phyloP scores from a whole-genome alignment of 2,888 invertebrate genomes.

The Eristalis tenax region DNA sequence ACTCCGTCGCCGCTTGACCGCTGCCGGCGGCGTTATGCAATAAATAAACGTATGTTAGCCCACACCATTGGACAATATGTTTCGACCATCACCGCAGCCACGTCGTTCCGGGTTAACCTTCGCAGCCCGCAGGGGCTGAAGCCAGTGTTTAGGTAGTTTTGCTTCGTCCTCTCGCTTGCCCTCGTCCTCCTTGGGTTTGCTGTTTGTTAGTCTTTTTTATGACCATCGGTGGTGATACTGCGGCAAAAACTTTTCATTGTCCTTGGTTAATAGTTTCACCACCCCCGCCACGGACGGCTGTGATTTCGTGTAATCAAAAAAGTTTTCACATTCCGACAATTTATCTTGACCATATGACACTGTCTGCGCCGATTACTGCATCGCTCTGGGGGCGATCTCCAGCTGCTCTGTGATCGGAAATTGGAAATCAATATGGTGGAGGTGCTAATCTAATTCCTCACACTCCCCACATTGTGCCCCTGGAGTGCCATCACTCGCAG shows the following conservation, averaged over 20 bases:
- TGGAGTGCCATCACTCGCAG: background rate
- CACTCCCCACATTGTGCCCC: background rate
- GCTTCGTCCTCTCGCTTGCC: slow-evolving; percentile 7
- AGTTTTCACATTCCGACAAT: slow-evolving; percentile 68
- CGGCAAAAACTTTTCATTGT: slow-evolving; percentile 66
- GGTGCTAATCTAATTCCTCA: background rate
- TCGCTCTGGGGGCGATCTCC: slow-evolving; percentile 30
- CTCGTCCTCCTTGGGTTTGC: background rate
- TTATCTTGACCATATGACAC: slow-evolving; percentile 69
- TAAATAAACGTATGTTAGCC: slow-evolving; percentile 61
- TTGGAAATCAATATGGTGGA: slow-evolving; percentile 51
- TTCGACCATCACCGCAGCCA: slow-evolving; percentile 9
- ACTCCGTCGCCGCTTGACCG: slow-evolving; percentile 35
- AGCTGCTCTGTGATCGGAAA: slow-evolving; percentile 36
- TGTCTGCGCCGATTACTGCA: slow-evolving; percentile 34
- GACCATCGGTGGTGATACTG: slow-evolving; percentile 63
- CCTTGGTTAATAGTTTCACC: slow-evolving; percentile 34
- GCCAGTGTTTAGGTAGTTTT: slow-evolving; percentile 54
- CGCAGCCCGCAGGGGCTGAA: slow-evolving; percentile 37
- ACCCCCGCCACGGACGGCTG: background rate
- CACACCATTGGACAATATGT: slow-evolving; percentile 63
- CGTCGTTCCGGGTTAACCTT: slow-evolving; percentile 14
- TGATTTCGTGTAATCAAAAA: slow-evolving; percentile 69
- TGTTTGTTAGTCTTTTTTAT: slow-evolving; percentile 51
- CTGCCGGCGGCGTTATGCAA: slow-evolving; percentile 52